Conservation (phyloP, 2,113 vertebrate genomes). For the Psilopsiagon aymara region DNA sequence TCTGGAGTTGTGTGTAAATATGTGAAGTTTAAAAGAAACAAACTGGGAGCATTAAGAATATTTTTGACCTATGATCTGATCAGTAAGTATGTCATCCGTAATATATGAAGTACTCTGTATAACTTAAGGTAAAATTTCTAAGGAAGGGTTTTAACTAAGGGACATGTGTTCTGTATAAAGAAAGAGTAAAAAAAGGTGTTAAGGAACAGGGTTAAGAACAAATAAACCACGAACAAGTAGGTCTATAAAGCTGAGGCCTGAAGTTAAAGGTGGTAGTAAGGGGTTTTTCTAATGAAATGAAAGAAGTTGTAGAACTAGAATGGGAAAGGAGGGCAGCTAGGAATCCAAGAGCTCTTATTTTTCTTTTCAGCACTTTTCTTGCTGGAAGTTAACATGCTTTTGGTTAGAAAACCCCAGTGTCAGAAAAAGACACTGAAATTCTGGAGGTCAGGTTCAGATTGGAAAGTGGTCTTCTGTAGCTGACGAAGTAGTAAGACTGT, state of each 20-base stretch:
- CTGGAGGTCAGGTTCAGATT: not conserved
- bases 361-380: not conserved
- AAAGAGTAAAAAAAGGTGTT: not conserved
- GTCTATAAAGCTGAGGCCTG: not conserved
- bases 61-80: not conserved
- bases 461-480: not conserved
- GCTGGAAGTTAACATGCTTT: not conserved
- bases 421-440: not conserved
- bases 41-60: not conserved
- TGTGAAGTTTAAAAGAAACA: not conserved
- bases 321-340: not conserved
- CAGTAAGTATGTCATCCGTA: rapidly evolving
- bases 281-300: not conserved
- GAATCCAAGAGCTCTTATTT: not conserved
- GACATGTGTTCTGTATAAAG: not conserved
- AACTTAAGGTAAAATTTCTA: not conserved
- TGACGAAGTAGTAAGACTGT: not conserved
- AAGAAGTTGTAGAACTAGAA: not conserved
- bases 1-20: not conserved
- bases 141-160: not conserved
- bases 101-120: not conserved
- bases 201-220: not conserved
- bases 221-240: not conserved
- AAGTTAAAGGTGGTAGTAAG: rapidly evolving
- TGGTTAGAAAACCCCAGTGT: not conserved